Conservation (phyloP, 1,140 invertebrate species). For the Drosophila jambulina region DNA sequence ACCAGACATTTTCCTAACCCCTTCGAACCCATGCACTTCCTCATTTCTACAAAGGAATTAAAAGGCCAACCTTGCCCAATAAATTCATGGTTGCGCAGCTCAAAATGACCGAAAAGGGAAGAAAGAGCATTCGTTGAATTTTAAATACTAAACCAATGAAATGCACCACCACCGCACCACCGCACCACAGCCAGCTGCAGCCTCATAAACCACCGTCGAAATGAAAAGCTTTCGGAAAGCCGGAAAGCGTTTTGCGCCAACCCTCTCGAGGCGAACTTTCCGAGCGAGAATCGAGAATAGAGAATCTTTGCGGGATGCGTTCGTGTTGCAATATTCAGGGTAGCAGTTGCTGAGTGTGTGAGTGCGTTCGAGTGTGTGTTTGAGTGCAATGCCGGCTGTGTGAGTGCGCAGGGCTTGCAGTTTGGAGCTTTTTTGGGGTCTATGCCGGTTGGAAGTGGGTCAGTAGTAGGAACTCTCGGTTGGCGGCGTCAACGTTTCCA, state of each 20-base stretch:
- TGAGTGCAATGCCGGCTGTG: constrained; percentile 15
- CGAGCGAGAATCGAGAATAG: constrained; percentile 43
- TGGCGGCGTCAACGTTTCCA: constrained; percentile 70
- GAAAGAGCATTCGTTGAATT: constrained; percentile 12
- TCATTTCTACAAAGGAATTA: constrained; percentile 8
- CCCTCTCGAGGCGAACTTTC: constrained; percentile 59
- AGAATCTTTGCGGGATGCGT: constrained; percentile 37
- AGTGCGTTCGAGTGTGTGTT: constrained; percentile 12
- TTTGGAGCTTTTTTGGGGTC: constrained; percentile 58
- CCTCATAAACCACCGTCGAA: constrained; percentile 23
- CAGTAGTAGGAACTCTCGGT: constrained; percentile 76
- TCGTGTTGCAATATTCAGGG: constrained; percentile 48
- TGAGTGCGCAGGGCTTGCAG: constrained; percentile 34
- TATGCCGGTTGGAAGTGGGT: constrained; percentile 75
- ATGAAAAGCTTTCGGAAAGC: constrained; percentile 31
- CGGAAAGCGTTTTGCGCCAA: constrained; percentile 58
- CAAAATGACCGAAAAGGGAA: constrained; percentile 23
- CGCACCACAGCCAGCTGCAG: constrained; percentile 19
- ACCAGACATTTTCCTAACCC: not conserved
- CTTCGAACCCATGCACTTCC: not conserved
- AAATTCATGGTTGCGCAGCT: constrained; percentile 72
- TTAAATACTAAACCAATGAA: constrained; percentile 42
- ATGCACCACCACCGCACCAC: constrained; percentile 6
- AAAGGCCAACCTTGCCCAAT: constrained; percentile 70
- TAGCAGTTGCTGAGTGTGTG: constrained; percentile 33